Evolutionary conservation across 2,888 invertebrate genomes (phyloP).

Genomic region (Phyto melanocephala): DNA sequence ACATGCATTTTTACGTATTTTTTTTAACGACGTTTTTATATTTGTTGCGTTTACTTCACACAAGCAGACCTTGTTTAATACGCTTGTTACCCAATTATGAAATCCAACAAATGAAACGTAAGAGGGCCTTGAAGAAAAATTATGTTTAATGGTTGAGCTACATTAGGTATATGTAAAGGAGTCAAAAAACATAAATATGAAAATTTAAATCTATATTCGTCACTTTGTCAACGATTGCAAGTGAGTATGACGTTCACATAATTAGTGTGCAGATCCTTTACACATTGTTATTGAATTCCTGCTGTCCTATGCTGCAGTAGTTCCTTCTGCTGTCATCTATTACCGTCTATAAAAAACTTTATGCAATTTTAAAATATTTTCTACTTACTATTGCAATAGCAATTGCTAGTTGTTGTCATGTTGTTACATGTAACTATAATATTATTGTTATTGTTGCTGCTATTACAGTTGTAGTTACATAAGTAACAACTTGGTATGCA

Average conservation of each 20-base stretch:
- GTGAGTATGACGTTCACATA: too few relatives aligned
- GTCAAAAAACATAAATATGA: background rate
- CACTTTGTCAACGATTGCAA: too few relatives aligned
- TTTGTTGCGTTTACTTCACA: background rate
- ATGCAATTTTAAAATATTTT: background rate
- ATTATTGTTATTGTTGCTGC: constrained; percentile 4
- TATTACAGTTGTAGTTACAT: background rate
- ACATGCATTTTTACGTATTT: background rate
- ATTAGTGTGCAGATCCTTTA: too few relatives aligned
- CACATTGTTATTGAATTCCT: too few relatives aligned
- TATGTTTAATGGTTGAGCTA: background rate
- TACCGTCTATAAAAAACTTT: background rate
- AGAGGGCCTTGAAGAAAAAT: background rate
- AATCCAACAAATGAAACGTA: constrained; percentile 35
- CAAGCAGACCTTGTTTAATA: constrained; percentile 7
- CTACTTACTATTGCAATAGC: background rate
- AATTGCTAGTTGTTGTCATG: constrained; percentile 22
- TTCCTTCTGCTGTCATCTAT: background rate
- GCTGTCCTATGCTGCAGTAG: background rate
- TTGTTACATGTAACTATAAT: constrained; percentile 1
- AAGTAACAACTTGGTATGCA: constrained; percentile 53
- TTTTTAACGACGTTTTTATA: background rate
- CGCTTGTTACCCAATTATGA: constrained; percentile 45
- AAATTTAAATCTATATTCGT: too few relatives aligned
- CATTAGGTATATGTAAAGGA: background rate